Evolutionary conservation across 2,113 vertebrate species (phyloP).

Genomic region (Chauna torquata): DNA sequence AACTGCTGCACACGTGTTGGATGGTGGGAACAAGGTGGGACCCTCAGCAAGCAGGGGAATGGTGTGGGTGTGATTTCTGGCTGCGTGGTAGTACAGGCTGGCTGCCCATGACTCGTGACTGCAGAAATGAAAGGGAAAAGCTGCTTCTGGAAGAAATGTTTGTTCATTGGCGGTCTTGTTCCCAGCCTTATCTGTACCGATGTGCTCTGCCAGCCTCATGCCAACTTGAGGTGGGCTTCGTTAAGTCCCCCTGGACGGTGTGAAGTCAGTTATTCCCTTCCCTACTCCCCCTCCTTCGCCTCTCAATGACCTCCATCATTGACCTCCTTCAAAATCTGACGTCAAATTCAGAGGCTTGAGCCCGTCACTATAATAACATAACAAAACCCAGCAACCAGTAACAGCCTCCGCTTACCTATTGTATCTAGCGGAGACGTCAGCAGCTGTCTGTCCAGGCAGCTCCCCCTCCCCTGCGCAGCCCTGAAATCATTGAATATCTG

Average conservation of each 20-base stretch:
- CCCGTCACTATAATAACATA: neutral
- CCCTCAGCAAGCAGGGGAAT: neutral
- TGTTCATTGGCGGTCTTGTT: neutral
- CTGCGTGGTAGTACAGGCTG: neutral
- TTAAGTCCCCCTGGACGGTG: neutral
- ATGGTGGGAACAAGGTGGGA: neutral
- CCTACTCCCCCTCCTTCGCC: neutral
- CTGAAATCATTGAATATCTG: neutral
- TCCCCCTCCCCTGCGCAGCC: neutral
- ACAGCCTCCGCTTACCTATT: neutral
- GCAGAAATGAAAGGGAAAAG: neutral
- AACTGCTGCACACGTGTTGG: neutral
- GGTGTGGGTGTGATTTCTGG: neutral
- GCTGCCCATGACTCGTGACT: accelerated
- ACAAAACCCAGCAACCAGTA: neutral
- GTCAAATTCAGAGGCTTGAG: neutral
- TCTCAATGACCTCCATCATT: neutral
- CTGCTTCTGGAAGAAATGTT: neutral
- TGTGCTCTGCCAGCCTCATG: neutral
- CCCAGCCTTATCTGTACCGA: neutral
- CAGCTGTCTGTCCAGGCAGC: neutral
- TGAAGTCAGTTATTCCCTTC: neutral
- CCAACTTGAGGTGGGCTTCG: neutral
- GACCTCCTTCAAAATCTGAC: neutral
- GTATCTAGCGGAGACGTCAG: neutral